Conservation (phyloP, 2,888 invertebrate genomes). For the Elysia crispata region DNA sequence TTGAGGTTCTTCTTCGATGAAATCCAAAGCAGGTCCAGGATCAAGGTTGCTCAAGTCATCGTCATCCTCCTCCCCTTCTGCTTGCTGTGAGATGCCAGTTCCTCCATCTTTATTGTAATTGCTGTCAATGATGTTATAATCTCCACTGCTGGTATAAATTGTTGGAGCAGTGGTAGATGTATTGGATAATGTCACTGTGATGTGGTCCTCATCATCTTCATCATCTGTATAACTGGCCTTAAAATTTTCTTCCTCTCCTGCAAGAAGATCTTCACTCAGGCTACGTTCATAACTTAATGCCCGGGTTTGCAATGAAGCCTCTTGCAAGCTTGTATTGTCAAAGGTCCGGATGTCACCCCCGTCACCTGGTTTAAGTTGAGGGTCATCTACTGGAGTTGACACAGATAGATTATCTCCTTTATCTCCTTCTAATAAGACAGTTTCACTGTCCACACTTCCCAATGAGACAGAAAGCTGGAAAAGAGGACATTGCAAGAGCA, state of each 20-base stretch:
- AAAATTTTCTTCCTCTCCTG: slow-evolving; percentile 42
- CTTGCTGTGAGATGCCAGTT: slow-evolving; percentile 13
- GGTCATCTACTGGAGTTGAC: too few species aligned
- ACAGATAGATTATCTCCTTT: too few species aligned
- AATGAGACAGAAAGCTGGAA: slow-evolving; percentile 41
- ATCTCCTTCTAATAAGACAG: not conserved
- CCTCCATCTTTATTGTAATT: not conserved
- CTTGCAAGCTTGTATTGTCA: too few species aligned
- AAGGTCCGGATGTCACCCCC: too few species aligned
- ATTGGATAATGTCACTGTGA: slow-evolving; percentile 46
- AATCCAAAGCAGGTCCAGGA: slow-evolving; percentile 20
- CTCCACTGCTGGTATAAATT: slow-evolving; percentile 25
- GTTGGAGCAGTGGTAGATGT: slow-evolving; percentile 1
- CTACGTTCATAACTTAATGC: slow-evolving; percentile 26
- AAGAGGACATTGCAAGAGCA: not conserved
- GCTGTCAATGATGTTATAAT: not conserved
- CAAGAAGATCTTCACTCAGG: slow-evolving; percentile 45
- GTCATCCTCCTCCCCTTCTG: not conserved
- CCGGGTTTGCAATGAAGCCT: not conserved
- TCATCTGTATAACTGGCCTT: slow-evolving; percentile 48
- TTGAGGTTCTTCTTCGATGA: slow-evolving; percentile 35
- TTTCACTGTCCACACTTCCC: slow-evolving; percentile 39
- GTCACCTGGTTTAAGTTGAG: too few species aligned
- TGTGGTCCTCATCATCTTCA: slow-evolving; percentile 44
- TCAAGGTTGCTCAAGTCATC: slow-evolving; percentile 25